Base-by-base conservation (phyloP, 2,797 vertebrate genomes). In the Bovichtus variegatus region DNA sequence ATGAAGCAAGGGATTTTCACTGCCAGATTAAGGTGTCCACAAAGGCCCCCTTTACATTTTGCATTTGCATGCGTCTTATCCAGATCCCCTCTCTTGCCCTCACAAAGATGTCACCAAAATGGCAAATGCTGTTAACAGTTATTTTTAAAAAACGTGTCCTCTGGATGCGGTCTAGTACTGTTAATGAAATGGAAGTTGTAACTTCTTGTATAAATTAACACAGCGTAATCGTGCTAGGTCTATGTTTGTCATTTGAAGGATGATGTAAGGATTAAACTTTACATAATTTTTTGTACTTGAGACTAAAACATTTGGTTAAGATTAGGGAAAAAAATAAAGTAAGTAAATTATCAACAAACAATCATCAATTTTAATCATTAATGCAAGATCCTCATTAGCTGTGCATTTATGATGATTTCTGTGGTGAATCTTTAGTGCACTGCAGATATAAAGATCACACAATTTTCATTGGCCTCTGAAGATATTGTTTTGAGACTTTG, bases 1-100 rank as follows among this genome's bases (percentile, higher is more conserved):
- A 80, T 68, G 61, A 82, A 82, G 77, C 76, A 8, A 49, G 55
- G 83, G 74, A 82, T 87, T 88, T 87, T 53, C 53, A 63, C 65
- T 67, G 76, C 41, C 47, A 78, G 78, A 83, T 84, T 81, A 82
- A 80, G 71, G 59, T 74, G 67, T 84, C 72, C 70, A 53, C 76
- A 83, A 85, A 86, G 41, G 63, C 78, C 60, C 50, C 58, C 68
- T 77, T 59, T 76, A 76, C 71, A 73, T 79, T 82, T 85, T 81
- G 68, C 76, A 82, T 77, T 49, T 71, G 53, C 38, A 49, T 68
- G 61, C n/a, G 1, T 74, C 65, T 79, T 68, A 72, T 75, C 34
- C 54, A 63, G 58, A 71, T 54, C 34, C 43, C 38, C 27, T 41
- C n/a, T 49, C 46, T 49, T 80, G 25, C 41, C 36, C 34, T 64